These are phyloP conservation scores for Toxotes jaculatrix DNA, from an alignment of 2,113 vertebrate species.

Conservation along the genomic window DNA sequence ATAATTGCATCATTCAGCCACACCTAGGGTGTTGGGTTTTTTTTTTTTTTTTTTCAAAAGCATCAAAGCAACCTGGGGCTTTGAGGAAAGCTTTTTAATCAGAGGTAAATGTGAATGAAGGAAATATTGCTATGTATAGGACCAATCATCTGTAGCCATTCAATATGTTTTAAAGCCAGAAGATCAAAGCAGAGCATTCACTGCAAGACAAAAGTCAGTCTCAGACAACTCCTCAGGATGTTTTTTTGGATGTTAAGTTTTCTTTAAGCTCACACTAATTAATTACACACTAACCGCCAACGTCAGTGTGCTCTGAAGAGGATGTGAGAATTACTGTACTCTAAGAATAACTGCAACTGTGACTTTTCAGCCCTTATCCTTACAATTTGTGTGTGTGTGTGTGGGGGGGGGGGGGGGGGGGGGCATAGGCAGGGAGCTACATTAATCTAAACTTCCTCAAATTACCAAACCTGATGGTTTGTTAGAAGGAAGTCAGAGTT, in stretches of 20 bases:
- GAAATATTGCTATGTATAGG: slow-evolving; percentile 37
- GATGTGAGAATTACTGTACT: slow-evolving; percentile 40
- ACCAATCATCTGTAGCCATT: slow-evolving; percentile 56
- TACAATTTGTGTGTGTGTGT: neutral
- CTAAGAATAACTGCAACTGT: slow-evolving; percentile 43
- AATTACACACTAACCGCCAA: slow-evolving; percentile 25
- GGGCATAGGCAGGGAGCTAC: neutral
- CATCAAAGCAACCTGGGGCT: slow-evolving; percentile 67
- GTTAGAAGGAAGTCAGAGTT: neutral
- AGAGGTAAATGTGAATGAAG: slow-evolving; percentile 49
- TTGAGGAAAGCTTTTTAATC: slow-evolving; percentile 67
- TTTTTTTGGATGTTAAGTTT: neutral
- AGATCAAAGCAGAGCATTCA: slow-evolving; percentile 57
- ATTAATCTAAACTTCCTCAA: slow-evolving; percentile 27
- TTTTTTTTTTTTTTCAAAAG: slow-evolving; percentile 8
- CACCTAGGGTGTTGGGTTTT: slow-evolving; percentile 24
- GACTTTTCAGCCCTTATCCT: slow-evolving; percentile 4
- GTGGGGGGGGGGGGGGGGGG: neutral
- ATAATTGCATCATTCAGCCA: slow-evolving; percentile 62
- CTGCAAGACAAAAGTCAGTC: slow-evolving; percentile 49
- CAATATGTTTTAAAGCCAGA: slow-evolving; percentile 47
- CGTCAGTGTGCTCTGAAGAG: neutral
- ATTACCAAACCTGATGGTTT: slow-evolving; percentile 2
- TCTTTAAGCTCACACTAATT: slow-evolving; percentile 51
- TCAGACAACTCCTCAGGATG: neutral